Evolutionary conservation across 2,888 invertebrate species (phyloP).

Genomic region (Drosophila colorata): DNA sequence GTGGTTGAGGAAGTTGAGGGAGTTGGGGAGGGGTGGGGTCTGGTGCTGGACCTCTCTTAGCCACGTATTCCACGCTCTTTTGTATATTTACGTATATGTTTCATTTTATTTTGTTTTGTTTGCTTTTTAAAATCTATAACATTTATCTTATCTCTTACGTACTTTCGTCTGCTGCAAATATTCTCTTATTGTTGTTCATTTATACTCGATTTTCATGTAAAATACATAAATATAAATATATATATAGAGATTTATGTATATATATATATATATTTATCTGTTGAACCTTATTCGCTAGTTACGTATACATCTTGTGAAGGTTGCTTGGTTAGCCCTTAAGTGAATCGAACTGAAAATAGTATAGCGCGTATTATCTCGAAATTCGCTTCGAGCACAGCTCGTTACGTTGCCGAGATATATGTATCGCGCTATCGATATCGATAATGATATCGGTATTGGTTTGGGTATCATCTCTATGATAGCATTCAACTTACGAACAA

Average conservation of each 20-base stretch:
- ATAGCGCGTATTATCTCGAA: conserved; percentile 21
- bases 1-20: background rate
- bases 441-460: conserved; percentile 30
- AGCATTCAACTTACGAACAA: conserved; percentile 61
- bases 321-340: conserved; percentile 58
- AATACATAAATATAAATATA: conserved; percentile 67
- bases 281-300: conserved; percentile 81
- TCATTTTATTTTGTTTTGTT: conserved; percentile 29
- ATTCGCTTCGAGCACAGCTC: conserved; percentile 66
- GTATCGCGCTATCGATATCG: conserved; percentile 23
- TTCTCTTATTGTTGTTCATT: conserved; percentile 70
- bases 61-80: conserved; percentile 26
- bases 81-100: conserved; percentile 57
- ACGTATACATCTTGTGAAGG: conserved; percentile 85
- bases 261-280: conserved; percentile 52
- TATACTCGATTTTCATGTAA: conserved; percentile 58
- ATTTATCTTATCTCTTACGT: conserved; percentile 76
- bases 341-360: conserved; percentile 58
- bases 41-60: conserved; percentile 36
- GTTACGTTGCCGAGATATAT: conserved; percentile 46
- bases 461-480: conserved; percentile 21
- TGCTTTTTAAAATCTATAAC: conserved; percentile 75
- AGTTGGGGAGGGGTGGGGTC: conserved; percentile 7
- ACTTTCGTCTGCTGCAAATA: conserved; percentile 56
- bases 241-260: conserved; percentile 48